Conservation (phyloP, 2,113 vertebrate species). For the Perca schrenkii region DNA sequence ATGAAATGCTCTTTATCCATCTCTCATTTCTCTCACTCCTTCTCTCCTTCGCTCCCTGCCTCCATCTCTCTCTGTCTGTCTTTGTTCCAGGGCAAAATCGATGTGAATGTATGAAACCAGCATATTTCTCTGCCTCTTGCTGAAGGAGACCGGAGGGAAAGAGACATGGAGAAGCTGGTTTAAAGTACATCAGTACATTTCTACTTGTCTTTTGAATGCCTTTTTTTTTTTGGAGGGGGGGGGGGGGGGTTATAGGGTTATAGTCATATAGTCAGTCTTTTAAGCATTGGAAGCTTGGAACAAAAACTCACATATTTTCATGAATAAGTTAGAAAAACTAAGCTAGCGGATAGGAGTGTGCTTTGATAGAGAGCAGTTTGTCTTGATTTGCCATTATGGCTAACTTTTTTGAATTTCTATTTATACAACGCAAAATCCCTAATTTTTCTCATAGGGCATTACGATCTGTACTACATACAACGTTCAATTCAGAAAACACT, state of each 20-base stretch:
- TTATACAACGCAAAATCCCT: neutral
- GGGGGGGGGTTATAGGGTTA: too few species aligned
- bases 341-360: neutral
- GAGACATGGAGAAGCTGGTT: conserved; percentile 34
- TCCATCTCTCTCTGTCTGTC: conserved; percentile 69
- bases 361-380: neutral
- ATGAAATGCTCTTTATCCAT: conserved; percentile 51
- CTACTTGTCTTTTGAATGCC: conserved; percentile 2
- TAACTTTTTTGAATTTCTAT: neutral
- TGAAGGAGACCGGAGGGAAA: conserved; percentile 58
- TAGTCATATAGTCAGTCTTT: too few species aligned
- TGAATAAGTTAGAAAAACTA: neutral
- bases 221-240: too few species aligned
- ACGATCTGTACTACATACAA: neutral
- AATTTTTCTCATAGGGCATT: neutral
- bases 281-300: too few species aligned
- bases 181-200: conserved; percentile 35
- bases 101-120: conserved; percentile 78
- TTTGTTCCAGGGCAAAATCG: conserved; percentile 79
- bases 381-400: neutral
- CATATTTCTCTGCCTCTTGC: conserved; percentile 74
- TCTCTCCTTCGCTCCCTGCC: conserved; percentile 38
- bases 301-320: neutral
- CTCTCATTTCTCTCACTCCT: conserved; percentile 61
- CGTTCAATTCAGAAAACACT: neutral